These are phyloP conservation scores for Drosophila recens DNA, from an alignment of 2,888 invertebrate species.

Conservation along the genomic window DNA sequence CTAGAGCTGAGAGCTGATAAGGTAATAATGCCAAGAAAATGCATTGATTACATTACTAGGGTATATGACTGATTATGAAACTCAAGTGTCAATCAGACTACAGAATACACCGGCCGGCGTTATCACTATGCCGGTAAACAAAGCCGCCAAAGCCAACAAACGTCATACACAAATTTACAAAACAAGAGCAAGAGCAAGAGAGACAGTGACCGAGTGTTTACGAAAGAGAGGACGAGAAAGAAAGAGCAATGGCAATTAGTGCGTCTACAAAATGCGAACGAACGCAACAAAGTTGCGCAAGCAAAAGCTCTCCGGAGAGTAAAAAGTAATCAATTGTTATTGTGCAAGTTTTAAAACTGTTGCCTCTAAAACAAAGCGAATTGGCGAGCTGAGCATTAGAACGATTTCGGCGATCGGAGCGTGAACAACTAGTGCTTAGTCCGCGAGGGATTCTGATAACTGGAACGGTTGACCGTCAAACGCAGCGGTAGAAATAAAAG, in stretches of 20 bases:
- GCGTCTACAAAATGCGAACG: too few species aligned
- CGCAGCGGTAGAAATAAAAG: constrained; percentile 1
- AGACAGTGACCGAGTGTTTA: not conserved
- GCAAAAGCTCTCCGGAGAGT: constrained; percentile 20
- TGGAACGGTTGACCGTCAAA: constrained; percentile 16
- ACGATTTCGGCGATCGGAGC: constrained; percentile 38
- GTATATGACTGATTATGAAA: constrained; percentile 35
- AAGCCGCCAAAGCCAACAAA: constrained; percentile 19
- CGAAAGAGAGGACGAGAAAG: not conserved
- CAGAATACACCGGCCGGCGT: constrained; percentile 13
- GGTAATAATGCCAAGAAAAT: constrained; percentile 11
- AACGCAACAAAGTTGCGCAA: constrained; percentile 9
- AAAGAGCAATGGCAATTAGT: not conserved
- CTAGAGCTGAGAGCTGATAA: constrained; percentile 4
- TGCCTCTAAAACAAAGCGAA: constrained; percentile 43
- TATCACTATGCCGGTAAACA: constrained; percentile 22
- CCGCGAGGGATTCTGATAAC: constrained; percentile 15
- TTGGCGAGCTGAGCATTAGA: constrained; percentile 39
- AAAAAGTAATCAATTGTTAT: constrained; percentile 15
- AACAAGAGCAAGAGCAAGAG: not conserved
- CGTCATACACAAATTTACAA: constrained; percentile 14
- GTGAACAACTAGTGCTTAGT: constrained; percentile 15
- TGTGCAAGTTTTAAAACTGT: constrained; percentile 1
- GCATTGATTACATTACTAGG: constrained; percentile 2
- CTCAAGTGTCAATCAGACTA: constrained; percentile 30